A percentile compares a stretch with the other conserved stretches of the same genome.
Evolutionary conservation across 2,797 vertebrate genomes (phyloP).

Genomic region (Sebastes cheni): DNA sequence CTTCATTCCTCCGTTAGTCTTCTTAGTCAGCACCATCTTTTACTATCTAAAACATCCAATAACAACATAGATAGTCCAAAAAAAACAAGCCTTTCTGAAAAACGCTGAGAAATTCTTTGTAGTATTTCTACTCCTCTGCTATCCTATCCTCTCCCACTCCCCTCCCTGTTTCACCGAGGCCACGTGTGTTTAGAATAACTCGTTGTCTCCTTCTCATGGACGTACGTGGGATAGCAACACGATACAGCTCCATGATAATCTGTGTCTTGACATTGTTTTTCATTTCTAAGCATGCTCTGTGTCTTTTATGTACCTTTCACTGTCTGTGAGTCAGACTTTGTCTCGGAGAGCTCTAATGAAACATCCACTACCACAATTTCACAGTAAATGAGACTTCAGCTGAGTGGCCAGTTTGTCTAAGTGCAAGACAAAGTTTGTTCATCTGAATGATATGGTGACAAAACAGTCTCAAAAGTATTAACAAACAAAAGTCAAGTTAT

Average conservation of each 20-base stretch:
- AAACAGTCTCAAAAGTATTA: fast-evolving
- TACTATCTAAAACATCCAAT: neutral
- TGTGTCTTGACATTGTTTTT: neutral
- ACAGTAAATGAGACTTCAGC: neutral
- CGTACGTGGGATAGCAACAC: conserved; percentile 14
- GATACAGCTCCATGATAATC: neutral
- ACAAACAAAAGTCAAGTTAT: too few species aligned
- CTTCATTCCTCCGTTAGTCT: neutral
- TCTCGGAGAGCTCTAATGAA: conserved; percentile 20
- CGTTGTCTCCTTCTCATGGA: conserved; percentile 49
- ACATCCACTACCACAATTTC: fast-evolving
- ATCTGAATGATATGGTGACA: neutral
- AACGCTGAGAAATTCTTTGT: neutral
- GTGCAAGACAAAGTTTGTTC: neutral
- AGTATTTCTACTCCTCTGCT: conserved; percentile 1
- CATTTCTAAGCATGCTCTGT: conserved; percentile 18
- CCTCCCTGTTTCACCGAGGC: neutral
- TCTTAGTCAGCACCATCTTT: conserved; percentile 1
- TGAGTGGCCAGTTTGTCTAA: neutral
- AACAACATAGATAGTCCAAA: neutral
- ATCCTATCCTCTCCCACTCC: neutral
- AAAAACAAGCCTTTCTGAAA: conserved; percentile 2
- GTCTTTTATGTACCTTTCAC: neutral
- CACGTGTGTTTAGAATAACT: neutral
- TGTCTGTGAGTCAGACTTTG: neutral